Evolutionary conservation across 2,888 invertebrate genomes (phyloP).

Genomic region (Diachrysia chrysitis): DNA sequence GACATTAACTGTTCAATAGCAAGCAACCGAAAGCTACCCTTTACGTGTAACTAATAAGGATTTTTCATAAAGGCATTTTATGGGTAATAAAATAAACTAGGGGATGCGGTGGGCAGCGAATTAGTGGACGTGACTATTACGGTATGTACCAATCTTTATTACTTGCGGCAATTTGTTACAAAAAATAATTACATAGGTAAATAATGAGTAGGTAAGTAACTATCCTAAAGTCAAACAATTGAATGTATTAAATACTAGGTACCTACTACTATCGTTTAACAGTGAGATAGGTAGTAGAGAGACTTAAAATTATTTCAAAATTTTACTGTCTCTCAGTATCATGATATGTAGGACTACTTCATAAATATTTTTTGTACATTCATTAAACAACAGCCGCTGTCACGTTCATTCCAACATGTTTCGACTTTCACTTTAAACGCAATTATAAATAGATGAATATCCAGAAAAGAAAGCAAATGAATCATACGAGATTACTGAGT

Average conservation of each 20-base stretch:
- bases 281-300: neutral
- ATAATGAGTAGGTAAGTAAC: neutral
- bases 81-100: slow-evolving; percentile 28
- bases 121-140: neutral
- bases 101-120: slow-evolving; percentile 26
- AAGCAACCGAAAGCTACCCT: slow-evolving; percentile 38
- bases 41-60: slow-evolving; percentile 43
- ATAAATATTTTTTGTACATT: slow-evolving; percentile 22
- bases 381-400: slow-evolving; percentile 56
- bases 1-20: slow-evolving; percentile 46
- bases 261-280: neutral
- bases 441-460: slow-evolving; percentile 76
- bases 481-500: slow-evolving; percentile 67
- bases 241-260: neutral
- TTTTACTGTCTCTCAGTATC: slow-evolving; percentile 13
- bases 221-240: neutral
- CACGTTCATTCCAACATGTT: slow-evolving; percentile 70
- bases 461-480: slow-evolving; percentile 82
- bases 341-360: slow-evolving; percentile 2
- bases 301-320: neutral
- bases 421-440: slow-evolving; percentile 80
- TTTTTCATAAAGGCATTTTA: slow-evolving; percentile 46
- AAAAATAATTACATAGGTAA: neutral
- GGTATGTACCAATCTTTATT: slow-evolving; percentile 26
- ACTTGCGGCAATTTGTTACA: neutral